Conservation (phyloP, 2,888 invertebrate genomes). For the Dynastes tityus region DNA sequence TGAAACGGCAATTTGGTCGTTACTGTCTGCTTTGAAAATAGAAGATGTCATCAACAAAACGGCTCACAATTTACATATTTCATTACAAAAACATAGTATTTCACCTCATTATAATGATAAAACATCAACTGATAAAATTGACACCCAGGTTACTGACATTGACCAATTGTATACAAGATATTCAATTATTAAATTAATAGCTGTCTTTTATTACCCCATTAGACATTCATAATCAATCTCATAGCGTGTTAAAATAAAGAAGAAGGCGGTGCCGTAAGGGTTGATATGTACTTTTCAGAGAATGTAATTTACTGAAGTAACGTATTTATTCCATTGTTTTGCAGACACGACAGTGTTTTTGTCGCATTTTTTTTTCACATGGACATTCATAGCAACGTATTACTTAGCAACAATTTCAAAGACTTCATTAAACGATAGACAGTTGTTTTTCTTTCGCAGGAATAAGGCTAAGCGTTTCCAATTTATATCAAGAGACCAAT, state of each 20-base stretch:
- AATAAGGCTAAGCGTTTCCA: background rate
- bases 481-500: too few relatives aligned
- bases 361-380: background rate
- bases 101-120: too few relatives aligned
- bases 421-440: background rate
- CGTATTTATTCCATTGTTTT: constrained; percentile 11
- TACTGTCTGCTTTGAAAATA: too few relatives aligned
- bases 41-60: too few relatives aligned
- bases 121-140: background rate
- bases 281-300: background rate
- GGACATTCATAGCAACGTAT: background rate
- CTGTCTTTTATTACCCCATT: background rate
- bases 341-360: background rate
- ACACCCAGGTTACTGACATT: background rate
- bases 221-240: constrained; percentile 6
- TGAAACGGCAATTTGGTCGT: too few relatives aligned
- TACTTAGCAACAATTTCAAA: background rate
- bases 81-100: too few relatives aligned
- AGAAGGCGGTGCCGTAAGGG: constrained; percentile 1
- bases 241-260: background rate
- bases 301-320: constrained; percentile 15
- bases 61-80: too few relatives aligned
- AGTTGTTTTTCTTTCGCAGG: background rate
- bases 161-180: background rate
- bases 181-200: constrained; percentile 1